Evolutionary conservation across 2,797 vertebrate genomes (phyloP), one percentile per base, ranked within the genome.

Genomic region (Rhabdomys pumilio): DNA sequence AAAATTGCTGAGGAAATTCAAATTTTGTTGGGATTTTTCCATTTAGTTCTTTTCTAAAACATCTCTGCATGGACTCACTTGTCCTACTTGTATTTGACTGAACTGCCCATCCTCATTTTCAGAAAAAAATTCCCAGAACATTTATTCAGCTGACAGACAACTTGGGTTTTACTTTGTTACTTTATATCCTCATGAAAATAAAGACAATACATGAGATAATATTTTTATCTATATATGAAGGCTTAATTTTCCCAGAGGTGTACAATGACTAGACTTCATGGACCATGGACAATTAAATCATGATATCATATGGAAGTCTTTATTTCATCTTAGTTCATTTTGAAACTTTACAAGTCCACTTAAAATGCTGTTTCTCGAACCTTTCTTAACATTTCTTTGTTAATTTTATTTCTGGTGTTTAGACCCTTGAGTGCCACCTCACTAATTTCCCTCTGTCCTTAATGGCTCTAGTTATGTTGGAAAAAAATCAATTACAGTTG

Each of bases 341-440:
- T 24, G 55, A 82, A 59, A 76, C 53, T 85, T 47, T 41, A 53
- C 41, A 50, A 22, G 38, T 4, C 44, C 20, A 89, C 12, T 79
- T 81, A 65, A 86, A 96, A 91, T 81, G 6, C 22, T 93, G 11
- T 73, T 92, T 96, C n/a, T 88, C 41, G n/a, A 89, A 59, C 14
- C 65, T 94, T 67, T 47, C 69, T 85, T 96, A 31, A 76, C 67
- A 24, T 67, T 61, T 41, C 26, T 82, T 77, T 93, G 34, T 41
- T 24, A 50, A 47, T 93, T 90, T 90, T 75, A 13, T 95, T 90
- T 41, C 38, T 90, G 7, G 1, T 72, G 13, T 22, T 55, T 96
- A 55, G 81, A 57, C 14, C 83, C 47, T 55, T 86, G 82, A 91
- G 5, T 19, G 9, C 6, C 50, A 47, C 2, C 38, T 72, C 10